Percentiles rank a stretch among this genome's conserved stretches.
These are phyloP conservation scores for Drosophila meridionalis DNA, from an alignment of 2,888 invertebrate genomes.

Conservation along the genomic window DNA sequence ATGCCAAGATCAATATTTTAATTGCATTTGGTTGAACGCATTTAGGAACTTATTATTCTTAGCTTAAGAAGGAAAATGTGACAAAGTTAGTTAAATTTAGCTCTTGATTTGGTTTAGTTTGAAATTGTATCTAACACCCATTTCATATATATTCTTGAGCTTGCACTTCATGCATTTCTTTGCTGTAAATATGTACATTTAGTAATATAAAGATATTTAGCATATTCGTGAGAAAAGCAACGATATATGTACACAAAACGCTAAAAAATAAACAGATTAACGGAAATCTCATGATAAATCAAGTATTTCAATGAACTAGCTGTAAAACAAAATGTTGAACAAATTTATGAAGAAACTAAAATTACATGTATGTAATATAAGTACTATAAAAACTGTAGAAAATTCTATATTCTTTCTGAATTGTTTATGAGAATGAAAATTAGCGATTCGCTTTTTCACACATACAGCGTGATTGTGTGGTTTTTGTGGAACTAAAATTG, in stretches of 20 bases:
- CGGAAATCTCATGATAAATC: conserved; percentile 46
- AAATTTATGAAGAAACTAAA: neutral
- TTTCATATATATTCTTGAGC: conserved; percentile 48
- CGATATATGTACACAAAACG: conserved; percentile 20
- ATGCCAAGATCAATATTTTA: neutral
- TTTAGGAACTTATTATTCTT: conserved; percentile 26
- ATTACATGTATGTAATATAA: neutral
- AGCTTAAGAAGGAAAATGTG: conserved; percentile 22
- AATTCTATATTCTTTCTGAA: neutral
- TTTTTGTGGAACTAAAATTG: neutral
- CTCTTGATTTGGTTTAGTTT: conserved; percentile 42
- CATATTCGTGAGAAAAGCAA: conserved; percentile 11
- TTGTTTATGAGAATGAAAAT: neutral
- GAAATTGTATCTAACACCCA: conserved; percentile 46
- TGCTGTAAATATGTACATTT: conserved; percentile 72
- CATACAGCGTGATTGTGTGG: neutral
- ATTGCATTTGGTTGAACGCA: conserved; percentile 32
- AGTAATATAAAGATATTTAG: conserved; percentile 31
- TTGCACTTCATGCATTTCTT: conserved; percentile 30
- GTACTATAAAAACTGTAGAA: neutral
- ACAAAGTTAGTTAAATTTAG: conserved; percentile 49
- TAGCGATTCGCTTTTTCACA: neutral
- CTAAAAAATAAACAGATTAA: conserved; percentile 35
- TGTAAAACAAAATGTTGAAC: neutral
- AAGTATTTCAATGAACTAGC: neutral